These are phyloP conservation scores for Epinephelus coioides DNA, from an alignment of 2,797 vertebrate species.

Conservation along the genomic window DNA sequence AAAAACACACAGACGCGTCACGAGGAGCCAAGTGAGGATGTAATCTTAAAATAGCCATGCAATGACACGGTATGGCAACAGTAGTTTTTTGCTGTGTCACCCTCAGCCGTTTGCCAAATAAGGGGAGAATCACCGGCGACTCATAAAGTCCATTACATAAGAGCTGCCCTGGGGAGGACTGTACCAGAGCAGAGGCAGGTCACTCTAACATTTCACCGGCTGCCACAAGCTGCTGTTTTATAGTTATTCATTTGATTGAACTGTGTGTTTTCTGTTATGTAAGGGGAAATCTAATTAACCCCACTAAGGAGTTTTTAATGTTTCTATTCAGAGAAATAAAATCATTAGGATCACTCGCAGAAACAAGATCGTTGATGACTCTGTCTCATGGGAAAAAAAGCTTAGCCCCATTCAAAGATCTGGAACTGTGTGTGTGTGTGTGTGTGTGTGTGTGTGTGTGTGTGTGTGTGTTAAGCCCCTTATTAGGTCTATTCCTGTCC, in stretches of 20 bases:
- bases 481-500: constrained; percentile 71
- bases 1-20: constrained; percentile 20
- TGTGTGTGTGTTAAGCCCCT: constrained; percentile 63
- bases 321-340: constrained; percentile 13
- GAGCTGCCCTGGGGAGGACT: constrained; percentile 32
- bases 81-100: constrained; percentile 66
- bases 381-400: constrained; percentile 26
- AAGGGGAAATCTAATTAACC: constrained; percentile 23
- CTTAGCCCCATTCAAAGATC: constrained; percentile 48
- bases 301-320: not conserved
- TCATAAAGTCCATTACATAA: constrained; percentile 70
- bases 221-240: constrained; percentile 28
- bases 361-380: constrained; percentile 43
- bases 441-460: constrained; percentile 25
- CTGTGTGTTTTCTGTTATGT: constrained; percentile 21
- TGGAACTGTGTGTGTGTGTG: constrained; percentile 21
- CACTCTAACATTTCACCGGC: constrained; percentile 38
- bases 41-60: constrained; percentile 64
- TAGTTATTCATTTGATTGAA: constrained; percentile 39
- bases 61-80: constrained; percentile 25
- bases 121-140: constrained; percentile 56
- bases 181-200: constrained; percentile 31
- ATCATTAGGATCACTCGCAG: constrained; percentile 28
- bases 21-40: constrained; percentile 38
- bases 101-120: constrained; percentile 59